A percentile compares a stretch with the other conserved stretches of the same genome.
Conservation (phyloP, 2,888 invertebrate genomes). For the Apoderus coryli region DNA sequence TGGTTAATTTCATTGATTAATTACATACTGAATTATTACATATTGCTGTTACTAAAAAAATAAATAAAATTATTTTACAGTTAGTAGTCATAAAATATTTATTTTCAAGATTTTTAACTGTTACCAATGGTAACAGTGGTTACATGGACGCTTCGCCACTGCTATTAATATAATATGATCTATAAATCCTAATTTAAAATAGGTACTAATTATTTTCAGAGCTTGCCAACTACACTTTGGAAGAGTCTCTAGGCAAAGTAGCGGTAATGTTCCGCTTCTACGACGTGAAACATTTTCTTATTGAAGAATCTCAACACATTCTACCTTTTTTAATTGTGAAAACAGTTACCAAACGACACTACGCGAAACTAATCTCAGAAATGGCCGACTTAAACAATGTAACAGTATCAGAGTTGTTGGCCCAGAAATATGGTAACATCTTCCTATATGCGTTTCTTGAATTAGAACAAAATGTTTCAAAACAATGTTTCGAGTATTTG, state of each 20-base stretch:
- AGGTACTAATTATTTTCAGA: no score
- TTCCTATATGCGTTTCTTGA: conserved; percentile 56
- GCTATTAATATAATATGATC: no score
- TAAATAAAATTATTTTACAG: no score
- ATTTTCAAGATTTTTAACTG: no score
- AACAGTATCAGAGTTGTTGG: conserved; percentile 44
- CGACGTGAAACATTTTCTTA: conserved; percentile 52
- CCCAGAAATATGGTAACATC: conserved; percentile 51
- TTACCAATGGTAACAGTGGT: no score
- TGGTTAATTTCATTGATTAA: no score
- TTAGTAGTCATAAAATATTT: no score
- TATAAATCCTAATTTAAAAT: no score
- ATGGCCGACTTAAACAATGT: conserved; percentile 43
- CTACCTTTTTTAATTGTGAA: conserved; percentile 48
- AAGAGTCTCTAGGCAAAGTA: conserved; percentile 42
- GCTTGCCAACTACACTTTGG: conserved; percentile 39
- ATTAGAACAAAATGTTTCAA: conserved; percentile 35
- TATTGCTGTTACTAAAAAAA: no score
- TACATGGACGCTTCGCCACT: no score
- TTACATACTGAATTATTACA: no score
- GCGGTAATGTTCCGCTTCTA: conserved; percentile 43
- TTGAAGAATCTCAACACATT: conserved; percentile 52
- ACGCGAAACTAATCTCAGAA: conserved; percentile 47
- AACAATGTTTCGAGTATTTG: conserved; percentile 47
- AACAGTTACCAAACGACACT: conserved; percentile 39